Percentiles rank a stretch among this genome's conserved stretches.
These are phyloP conservation scores for Rhinoraja longicauda DNA, from an alignment of 2,797 vertebrate genomes.

Conservation along the genomic window DNA sequence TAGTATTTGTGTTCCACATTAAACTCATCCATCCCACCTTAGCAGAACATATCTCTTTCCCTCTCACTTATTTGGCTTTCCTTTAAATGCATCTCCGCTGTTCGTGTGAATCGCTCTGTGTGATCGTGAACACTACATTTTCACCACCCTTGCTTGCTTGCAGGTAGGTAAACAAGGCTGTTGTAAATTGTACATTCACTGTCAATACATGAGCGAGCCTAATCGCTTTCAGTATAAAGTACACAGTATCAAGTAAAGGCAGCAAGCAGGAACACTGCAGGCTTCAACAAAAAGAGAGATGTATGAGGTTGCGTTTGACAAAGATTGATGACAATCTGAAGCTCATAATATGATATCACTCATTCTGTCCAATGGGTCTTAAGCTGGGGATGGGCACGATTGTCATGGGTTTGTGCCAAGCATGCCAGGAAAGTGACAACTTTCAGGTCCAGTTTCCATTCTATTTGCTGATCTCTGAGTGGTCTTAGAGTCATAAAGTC, in stretches of 20 bases:
- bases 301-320: too few relatives aligned
- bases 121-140: neutral
- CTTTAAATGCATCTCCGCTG: neutral
- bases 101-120: neutral
- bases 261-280: too few relatives aligned
- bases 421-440: neutral
- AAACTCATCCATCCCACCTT: neutral
- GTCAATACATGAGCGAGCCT: too few relatives aligned
- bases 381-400: too few relatives aligned
- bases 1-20: neutral
- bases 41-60: neutral
- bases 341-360: too few relatives aligned
- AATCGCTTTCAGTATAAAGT: too few relatives aligned
- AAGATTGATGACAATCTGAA: too few relatives aligned
- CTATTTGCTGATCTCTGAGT: neutral
- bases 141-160: neutral
- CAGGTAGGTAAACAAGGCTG: too few relatives aligned
- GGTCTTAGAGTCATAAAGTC: neutral
- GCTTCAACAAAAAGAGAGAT: too few relatives aligned
- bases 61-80: neutral
- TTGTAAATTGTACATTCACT: too few relatives aligned
- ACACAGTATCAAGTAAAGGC: too few relatives aligned
- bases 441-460: neutral
- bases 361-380: too few relatives aligned
- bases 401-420: neutral